Evolutionary conservation across 2,797 vertebrate genomes (phyloP).

Genomic region (Martes flavigula): DNA sequence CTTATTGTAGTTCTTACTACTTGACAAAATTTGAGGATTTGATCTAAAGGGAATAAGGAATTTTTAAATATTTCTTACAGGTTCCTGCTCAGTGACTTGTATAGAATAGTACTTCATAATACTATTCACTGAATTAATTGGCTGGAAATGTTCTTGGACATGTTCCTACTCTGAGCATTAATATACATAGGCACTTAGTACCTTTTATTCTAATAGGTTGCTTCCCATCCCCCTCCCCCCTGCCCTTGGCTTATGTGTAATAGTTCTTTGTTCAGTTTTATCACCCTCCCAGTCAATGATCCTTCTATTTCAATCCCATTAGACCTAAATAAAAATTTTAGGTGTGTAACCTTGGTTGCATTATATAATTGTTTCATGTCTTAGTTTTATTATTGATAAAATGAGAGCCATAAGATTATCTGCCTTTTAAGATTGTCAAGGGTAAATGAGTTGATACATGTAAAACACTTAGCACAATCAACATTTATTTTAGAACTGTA

Average conservation of each 20-base stretch:
- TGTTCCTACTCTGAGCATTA: background rate
- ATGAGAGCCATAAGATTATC: background rate
- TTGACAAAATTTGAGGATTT: background rate
- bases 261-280: background rate
- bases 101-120: background rate
- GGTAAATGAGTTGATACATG: background rate
- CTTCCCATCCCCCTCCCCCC: too few species aligned
- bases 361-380: background rate
- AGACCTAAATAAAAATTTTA: background rate
- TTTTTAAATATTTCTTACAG: constrained; percentile 32
- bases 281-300: background rate
- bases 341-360: background rate
- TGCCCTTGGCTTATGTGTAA: background rate
- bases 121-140: background rate
- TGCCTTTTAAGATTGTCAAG: background rate
- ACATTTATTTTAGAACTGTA: background rate
- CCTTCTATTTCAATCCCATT: background rate
- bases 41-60: background rate
- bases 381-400: background rate
- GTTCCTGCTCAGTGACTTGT: background rate
- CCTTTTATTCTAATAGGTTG: background rate
- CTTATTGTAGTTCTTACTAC: background rate
- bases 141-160: constrained; percentile 5
- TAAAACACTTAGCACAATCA: background rate
- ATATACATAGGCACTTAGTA: background rate